Evolutionary conservation across 2,797 vertebrate species (phyloP), one percentile per base, ranked within the genome.

Genomic region (Micrastur ruficollis): DNA sequence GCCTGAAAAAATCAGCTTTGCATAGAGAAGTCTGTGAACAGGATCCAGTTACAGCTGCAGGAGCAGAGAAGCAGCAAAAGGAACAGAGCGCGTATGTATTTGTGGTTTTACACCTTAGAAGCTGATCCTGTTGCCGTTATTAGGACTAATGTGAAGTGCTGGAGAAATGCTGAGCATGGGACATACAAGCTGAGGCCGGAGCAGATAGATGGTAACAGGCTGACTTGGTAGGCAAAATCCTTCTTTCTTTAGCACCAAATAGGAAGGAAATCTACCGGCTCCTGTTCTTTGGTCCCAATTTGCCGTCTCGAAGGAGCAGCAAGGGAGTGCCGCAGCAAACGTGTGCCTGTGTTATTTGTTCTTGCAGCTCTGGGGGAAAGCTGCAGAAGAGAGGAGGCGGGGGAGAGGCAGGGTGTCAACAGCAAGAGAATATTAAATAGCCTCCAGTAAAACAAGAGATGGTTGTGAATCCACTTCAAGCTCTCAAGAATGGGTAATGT

Each of bases 21-120:
- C 38, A n/a, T 55, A 0, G 9, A 14, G 62, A 56, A 44, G 1
- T 27, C 14, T 26, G 25, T 53, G 66, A n/a, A 4, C 16, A 26
- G 46, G 56, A 80, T 46, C 22, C 27, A 29, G 27, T 14, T 59
- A 11, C 16, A 27, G 49, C 38, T 76, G 12, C 36, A 31, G 59
- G 70, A 52, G 40, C 20, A 6, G 8, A 20, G 58, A 66, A 29
- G 2, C 49, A 27, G 55, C n/a, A 26, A n/a, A 18, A 52, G n/a
- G 75, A 52, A 1, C 14, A 11, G 82, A 42, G 22, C 25, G 6
- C 3, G 1, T 13, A 2, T 2, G 5, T 22, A 2, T 42, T 20
- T 25, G 21, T 26, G 55, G 9, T 9, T 88, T 81, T 9, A 14
- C 40, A 14, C 32, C 5, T 4, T 18, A 18, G 56, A 34, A 47